phyloP scores from a whole-genome alignment of 2,888 invertebrate genomes.

The Melangyna quadrimaculata region DNA sequence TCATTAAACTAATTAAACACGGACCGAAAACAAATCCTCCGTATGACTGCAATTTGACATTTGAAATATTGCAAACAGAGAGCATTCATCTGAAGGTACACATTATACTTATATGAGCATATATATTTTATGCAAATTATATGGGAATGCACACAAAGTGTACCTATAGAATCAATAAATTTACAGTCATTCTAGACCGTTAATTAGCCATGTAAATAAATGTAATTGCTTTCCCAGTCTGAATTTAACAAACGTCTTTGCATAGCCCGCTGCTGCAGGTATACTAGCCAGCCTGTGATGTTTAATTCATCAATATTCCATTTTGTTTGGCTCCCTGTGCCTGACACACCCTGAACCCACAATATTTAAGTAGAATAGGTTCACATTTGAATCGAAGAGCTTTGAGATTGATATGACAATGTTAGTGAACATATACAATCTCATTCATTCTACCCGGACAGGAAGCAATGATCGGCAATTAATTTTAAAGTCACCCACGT shows the following conservation, averaged over 20 bases:
- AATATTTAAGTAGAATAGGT: background rate
- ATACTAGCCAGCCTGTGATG: background rate
- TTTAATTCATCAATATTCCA: background rate
- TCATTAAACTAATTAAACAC: conserved; percentile 28
- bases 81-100: background rate
- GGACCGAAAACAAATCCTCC: background rate
- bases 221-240: conserved; percentile 16
- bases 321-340: conserved; percentile 4
- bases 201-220: conserved; percentile 35
- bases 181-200: conserved; percentile 12
- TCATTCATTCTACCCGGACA: conserved; percentile 7
- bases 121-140: background rate
- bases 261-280: background rate
- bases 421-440: background rate
- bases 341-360: background rate
- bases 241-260: background rate
- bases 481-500: conserved; percentile 21
- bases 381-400: background rate
- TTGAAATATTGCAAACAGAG: background rate
- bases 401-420: conserved; percentile 14
- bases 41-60: conserved; percentile 12
- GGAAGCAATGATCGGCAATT: conserved; percentile 36
- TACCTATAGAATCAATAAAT: conserved; percentile 10
- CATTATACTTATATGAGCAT: no score
- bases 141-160: background rate